Base-by-base conservation (phyloP, 1,140 invertebrate species). In the Cyphomyrmex costatus region DNA sequence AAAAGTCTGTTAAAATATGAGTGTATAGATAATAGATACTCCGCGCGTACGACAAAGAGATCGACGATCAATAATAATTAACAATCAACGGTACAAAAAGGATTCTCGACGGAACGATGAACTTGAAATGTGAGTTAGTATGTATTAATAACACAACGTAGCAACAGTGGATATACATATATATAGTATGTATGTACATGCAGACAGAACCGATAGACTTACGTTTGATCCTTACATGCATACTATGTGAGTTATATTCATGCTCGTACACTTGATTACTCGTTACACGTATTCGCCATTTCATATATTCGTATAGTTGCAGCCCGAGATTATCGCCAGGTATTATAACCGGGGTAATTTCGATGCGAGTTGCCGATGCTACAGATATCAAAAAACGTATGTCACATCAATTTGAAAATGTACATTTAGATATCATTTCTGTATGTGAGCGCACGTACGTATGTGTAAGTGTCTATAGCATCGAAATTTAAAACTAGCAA, bases 91-190 rank as follows among this genome's bases (percentile, higher is more conserved):
- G 16, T 71, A 73, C 24, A 46, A 42, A 73, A 58, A 19, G 30
- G 27, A 77, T 66, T 4, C 14, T 46, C 27, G 46, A 24, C 21
- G 70, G 19, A 60, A 71, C 36, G 60, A 76, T 65, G 51, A 86
- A 82, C 49, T 51, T 71, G 77, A 56, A 74, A 88, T 49, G 24
- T 78, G 21, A 42, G 83, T 70, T 24, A 27, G n/a, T n/a, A 56
- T 86, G 53, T 86, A 78, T 86, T 56, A 73, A 58, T 88, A 42
- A 42, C 83, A 89, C 87, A 86, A 88, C 61, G 76, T 88, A 88
- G 82, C 86, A 70, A 83, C 85, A 74, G 16, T 84, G 33, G 12
- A 61, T 84, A 83, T 63, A 80, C 63, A 70, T 76, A 77, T 82
- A 70, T 76, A 77, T 82, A 89, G 53, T 73, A 68, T 60, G 53